Conservation (phyloP, 2,888 invertebrate genomes). For the Pyrgus malvae region DNA sequence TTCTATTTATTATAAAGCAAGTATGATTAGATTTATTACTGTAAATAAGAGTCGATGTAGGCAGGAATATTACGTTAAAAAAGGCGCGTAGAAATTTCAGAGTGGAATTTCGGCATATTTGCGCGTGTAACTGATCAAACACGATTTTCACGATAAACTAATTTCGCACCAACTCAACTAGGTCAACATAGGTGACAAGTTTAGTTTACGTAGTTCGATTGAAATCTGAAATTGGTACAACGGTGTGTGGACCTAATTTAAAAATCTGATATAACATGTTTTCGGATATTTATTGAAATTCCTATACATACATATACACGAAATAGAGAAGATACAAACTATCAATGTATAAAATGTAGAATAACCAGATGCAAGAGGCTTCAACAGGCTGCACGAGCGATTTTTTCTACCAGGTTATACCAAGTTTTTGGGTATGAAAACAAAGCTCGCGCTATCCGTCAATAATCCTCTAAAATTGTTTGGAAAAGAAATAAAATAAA, state of each 20-base stretch:
- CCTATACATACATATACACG: no score
- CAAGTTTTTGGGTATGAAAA: neutral
- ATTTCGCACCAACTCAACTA: slow-evolving; percentile 5
- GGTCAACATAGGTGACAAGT: slow-evolving; percentile 1
- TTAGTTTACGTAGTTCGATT: neutral
- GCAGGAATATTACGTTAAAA: no score
- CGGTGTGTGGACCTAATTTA: neutral
- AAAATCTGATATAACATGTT: neutral
- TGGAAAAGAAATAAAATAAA: neutral
- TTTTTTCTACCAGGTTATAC: neutral
- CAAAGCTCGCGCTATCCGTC: slow-evolving; percentile 4
- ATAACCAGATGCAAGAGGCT: no score
- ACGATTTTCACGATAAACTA: slow-evolving; percentile 15
- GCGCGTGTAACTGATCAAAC: slow-evolving; percentile 14
- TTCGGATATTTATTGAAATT: no score
- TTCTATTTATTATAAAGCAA: no score
- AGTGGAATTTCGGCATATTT: slow-evolving; percentile 5
- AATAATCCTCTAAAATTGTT: neutral
- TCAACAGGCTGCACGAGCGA: slow-evolving; percentile 1
- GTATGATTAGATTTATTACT: no score
- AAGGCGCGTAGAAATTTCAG: neutral
- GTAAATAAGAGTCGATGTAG: no score
- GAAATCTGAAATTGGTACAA: neutral
- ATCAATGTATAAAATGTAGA: no score
- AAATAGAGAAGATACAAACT: no score